Evolutionary conservation across 2,797 vertebrate species (phyloP).

Genomic region (Anableps anableps): DNA sequence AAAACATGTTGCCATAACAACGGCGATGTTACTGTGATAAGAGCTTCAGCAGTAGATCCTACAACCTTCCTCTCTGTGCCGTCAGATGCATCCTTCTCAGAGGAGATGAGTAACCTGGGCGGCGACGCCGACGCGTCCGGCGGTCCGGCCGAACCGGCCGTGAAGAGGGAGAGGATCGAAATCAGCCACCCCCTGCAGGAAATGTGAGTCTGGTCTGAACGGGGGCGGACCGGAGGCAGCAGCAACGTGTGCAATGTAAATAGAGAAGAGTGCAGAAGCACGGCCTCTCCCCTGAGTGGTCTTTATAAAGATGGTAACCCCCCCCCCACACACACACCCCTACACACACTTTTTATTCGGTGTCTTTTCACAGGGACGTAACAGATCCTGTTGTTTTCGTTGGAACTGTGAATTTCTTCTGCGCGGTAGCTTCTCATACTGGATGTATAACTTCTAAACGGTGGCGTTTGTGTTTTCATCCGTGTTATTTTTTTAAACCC

Average conservation of each 20-base stretch:
- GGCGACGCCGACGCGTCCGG: conserved; percentile 80
- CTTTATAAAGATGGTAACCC: conserved; percentile 20
- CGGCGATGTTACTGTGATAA: too few relatives aligned
- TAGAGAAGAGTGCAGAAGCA: conserved; percentile 57
- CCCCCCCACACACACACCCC: neutral
- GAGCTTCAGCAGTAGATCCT: too few relatives aligned
- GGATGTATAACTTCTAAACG: conserved; percentile 60
- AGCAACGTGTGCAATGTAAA: conserved; percentile 63
- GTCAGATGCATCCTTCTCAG: conserved; percentile 85
- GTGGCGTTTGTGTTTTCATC: conserved; percentile 45
- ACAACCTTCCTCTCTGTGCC: conserved; percentile 15
- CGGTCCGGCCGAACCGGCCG: conserved; percentile 85
- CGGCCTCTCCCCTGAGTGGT: conserved; percentile 45
- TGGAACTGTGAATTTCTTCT: conserved; percentile 77
- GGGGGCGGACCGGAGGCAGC: neutral
- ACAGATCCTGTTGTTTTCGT: conserved; percentile 55
- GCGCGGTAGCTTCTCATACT: conserved; percentile 66
- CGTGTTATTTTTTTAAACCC: neutral
- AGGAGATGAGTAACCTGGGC: conserved; percentile 86
- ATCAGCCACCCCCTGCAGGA: conserved; percentile 91
- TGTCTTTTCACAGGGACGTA: conserved; percentile 45
- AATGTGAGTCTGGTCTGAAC: conserved; percentile 76
- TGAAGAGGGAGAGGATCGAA: conserved; percentile 93
- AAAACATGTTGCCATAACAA: neutral
- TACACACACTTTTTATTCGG: conserved; percentile 18